Conservation (phyloP, 2,113 vertebrate species). For the Protobothrops mucrosquamatus region DNA sequence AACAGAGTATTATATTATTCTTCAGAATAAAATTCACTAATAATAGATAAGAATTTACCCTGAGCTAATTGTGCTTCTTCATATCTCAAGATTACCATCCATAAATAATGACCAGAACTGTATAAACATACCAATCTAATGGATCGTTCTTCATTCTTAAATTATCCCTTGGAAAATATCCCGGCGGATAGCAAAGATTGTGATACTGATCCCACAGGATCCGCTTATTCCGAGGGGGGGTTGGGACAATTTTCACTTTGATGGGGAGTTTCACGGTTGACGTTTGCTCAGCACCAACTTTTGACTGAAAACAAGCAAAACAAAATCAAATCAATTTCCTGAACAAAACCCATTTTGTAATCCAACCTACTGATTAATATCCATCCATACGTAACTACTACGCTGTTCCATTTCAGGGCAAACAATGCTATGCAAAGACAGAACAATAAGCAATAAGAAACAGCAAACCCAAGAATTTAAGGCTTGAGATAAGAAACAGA, state of each 20-base stretch:
- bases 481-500: not conserved
- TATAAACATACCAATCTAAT: conserved; percentile 84
- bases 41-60: not conserved
- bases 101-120: conserved; percentile 2
- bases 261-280: conserved; percentile 94
- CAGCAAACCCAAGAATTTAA: not conserved
- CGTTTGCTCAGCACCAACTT: conserved; percentile 84
- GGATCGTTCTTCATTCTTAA: conserved; percentile 98
- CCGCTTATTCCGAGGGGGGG: conserved; percentile 92
- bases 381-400: not conserved
- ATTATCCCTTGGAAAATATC: conserved; percentile 97
- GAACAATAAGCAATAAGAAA: not conserved
- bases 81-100: fast-evolving
- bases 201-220: conserved; percentile 99
- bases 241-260: conserved; percentile 96
- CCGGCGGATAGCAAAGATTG: conserved; percentile 95
- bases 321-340: conserved; percentile 26
- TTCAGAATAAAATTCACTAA: not conserved
- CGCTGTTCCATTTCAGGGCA: not conserved
- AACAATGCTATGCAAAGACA: not conserved
- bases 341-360: not conserved
- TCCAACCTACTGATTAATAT: not conserved
- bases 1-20: not conserved
- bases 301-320: conserved; percentile 72
- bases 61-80: not conserved